Percentiles rank a stretch among this genome's conserved stretches.
Evolutionary conservation across 35 echinoderm and acorn worm genomes (phyloP).

Genomic region (Antedon bifida): DNA sequence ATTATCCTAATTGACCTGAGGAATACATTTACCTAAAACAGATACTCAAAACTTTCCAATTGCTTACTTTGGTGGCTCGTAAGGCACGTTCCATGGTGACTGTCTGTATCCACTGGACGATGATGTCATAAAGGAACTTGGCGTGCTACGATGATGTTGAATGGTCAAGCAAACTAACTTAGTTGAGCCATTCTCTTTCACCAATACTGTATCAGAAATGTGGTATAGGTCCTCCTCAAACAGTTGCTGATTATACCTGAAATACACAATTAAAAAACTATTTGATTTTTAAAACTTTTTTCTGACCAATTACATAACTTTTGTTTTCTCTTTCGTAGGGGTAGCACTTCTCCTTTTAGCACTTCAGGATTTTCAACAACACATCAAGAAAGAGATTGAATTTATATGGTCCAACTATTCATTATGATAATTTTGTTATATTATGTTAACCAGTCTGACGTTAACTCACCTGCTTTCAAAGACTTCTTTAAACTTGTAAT

Average conservation of each 20-base stretch:
- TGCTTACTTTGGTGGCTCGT: constrained; percentile 56
- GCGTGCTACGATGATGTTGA: constrained; percentile 45
- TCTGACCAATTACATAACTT: too few relatives aligned
- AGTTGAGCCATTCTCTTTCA: constrained; percentile 38
- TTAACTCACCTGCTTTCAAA: constrained; percentile 74
- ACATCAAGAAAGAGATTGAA: too few relatives aligned
- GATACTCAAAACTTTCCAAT: too few relatives aligned
- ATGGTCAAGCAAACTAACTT: constrained; percentile 58
- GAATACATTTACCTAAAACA: too few relatives aligned
- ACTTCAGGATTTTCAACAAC: too few relatives aligned
- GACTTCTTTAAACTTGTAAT: constrained; percentile 48
- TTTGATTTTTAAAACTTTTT: too few relatives aligned
- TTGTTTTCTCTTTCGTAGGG: too few relatives aligned
- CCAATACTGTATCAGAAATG: constrained; percentile 65
- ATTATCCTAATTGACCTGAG: too few relatives aligned
- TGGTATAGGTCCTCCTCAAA: constrained; percentile 71
- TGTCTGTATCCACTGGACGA: constrained; percentile 48
- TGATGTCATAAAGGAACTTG: constrained; percentile 11
- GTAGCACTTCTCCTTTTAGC: too few relatives aligned
- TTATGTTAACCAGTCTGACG: too few relatives aligned
- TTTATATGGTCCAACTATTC: too few relatives aligned
- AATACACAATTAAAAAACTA: background rate
- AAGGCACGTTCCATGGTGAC: constrained; percentile 45
- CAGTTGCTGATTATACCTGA: constrained; percentile 63
- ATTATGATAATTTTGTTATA: too few relatives aligned